Percentiles rank a stretch among this genome's conserved stretches.
Evolutionary conservation across 2,113 vertebrate genomes (phyloP).

Genomic region (Irena cyanogastra): DNA sequence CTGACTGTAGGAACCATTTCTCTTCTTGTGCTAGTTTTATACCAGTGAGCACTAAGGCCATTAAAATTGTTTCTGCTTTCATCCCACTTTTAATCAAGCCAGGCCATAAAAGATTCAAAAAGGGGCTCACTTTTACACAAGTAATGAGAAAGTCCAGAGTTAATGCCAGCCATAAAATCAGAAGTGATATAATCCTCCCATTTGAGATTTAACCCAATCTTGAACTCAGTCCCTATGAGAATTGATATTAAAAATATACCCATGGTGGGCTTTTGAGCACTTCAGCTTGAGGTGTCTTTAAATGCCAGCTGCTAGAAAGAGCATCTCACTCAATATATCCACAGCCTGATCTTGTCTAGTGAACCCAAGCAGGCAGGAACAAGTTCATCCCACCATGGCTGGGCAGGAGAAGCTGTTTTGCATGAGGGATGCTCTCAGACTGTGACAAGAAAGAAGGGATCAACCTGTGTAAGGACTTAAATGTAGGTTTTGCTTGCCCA

Average conservation of each 20-base stretch:
- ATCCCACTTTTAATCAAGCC: background rate
- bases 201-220: background rate
- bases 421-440: background rate
- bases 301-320: background rate
- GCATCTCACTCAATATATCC: background rate
- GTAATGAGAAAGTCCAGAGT: background rate
- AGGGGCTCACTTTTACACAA: background rate
- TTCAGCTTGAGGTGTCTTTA: background rate
- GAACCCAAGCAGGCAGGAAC: background rate
- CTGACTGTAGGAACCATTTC: background rate
- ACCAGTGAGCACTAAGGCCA: background rate
- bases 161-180: background rate
- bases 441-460: background rate
- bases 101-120: background rate
- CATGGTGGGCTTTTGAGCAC: rapidly evolving
- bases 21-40: background rate
- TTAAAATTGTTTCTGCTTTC: constrained; percentile 4
- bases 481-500: background rate
- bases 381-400: background rate
- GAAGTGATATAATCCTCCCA: background rate
- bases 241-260: background rate
- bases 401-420: background rate
- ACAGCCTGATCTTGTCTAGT: rapidly evolving
- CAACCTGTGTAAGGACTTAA: background rate
- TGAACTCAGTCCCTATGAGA: background rate